phyloP scores from a whole-genome alignment of 2,113 vertebrate species.

The Naja naja region DNA sequence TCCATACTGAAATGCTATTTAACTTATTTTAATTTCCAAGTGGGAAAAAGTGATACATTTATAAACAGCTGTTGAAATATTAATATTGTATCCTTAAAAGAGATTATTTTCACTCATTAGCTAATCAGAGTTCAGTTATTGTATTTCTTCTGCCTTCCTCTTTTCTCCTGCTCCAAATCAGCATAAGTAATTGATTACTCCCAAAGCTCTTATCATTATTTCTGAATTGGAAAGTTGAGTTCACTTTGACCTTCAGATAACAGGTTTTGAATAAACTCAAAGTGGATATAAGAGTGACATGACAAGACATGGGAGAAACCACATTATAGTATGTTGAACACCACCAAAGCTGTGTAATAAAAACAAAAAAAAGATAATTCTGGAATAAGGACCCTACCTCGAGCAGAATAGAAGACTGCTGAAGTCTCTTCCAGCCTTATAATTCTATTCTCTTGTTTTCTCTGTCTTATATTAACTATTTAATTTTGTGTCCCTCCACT shows the following conservation, averaged over 20 bases:
- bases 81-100: background rate
- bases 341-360: background rate
- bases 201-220: background rate
- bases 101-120: background rate
- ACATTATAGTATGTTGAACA: background rate
- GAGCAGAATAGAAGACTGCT: no score
- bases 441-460: background rate
- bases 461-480: background rate
- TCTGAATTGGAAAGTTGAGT: background rate
- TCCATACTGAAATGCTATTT: background rate
- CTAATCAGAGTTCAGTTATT: background rate
- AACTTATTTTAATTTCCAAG: background rate
- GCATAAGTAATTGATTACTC: background rate
- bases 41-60: background rate
- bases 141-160: background rate
- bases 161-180: background rate
- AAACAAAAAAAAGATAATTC: background rate
- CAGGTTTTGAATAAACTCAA: background rate
- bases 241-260: background rate
- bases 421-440: no score
- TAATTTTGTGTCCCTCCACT: background rate
- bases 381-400: background rate
- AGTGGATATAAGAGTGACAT: background rate
- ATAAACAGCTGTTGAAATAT: background rate
- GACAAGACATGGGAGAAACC: background rate